Evolutionary conservation across 2,797 vertebrate genomes (phyloP).

Genomic region (Saxicola maurus): DNA sequence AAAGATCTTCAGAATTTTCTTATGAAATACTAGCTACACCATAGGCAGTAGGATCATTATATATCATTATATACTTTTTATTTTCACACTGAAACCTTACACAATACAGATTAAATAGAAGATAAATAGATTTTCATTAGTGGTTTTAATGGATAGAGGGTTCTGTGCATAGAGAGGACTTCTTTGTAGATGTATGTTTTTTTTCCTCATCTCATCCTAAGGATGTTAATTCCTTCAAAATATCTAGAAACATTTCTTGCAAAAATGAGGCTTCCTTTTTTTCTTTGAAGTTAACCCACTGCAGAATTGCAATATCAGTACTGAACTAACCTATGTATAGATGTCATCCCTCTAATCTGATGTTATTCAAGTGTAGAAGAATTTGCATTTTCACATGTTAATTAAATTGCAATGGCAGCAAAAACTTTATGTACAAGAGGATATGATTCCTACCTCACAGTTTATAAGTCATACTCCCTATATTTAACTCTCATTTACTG

Average conservation of each 20-base stretch:
- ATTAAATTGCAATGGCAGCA: not conserved
- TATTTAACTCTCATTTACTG: not conserved
- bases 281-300: not conserved
- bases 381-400: not conserved
- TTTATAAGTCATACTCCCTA: not conserved
- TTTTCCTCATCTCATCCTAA: not conserved
- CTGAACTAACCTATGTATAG: not conserved
- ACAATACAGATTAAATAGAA: not conserved
- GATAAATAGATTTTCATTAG: not conserved
- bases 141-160: not conserved
- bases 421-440: not conserved
- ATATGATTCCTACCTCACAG: not conserved
- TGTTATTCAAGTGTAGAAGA: not conserved
- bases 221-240: not conserved
- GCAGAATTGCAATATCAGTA: not conserved
- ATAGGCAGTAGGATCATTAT: not conserved
- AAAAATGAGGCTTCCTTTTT: not conserved
- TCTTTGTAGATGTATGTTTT: rapidly evolving
- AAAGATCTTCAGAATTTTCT: not conserved
- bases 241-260: not conserved
- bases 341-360: not conserved
- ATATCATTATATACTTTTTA: not conserved
- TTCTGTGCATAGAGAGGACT: not conserved
- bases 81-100: not conserved
- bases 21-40: not conserved